phyloP scores from a whole-genome alignment of 2,113 vertebrate species.

The Hyperoodon ampullatus region DNA sequence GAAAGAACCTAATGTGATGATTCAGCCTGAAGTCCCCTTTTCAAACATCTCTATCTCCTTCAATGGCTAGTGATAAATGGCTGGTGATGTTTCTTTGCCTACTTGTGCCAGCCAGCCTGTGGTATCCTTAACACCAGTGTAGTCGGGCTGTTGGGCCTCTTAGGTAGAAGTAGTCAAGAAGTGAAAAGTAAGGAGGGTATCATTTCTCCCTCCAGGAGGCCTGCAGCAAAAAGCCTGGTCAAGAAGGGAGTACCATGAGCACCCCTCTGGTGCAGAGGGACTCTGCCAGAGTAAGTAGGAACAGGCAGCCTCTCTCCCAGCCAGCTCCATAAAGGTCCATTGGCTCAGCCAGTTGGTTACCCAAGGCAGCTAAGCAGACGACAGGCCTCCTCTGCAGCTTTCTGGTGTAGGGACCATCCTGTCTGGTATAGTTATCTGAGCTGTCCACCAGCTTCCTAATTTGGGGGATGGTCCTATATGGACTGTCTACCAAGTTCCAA shows the following conservation, averaged over 20 bases:
- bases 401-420: not conserved
- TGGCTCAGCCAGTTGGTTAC: not conserved
- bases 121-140: not conserved
- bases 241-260: not conserved
- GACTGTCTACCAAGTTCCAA: not conserved
- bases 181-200: not conserved
- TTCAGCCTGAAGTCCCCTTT: slow-evolving; percentile 14
- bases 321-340: not conserved
- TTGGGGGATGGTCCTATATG: not conserved
- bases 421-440: not conserved
- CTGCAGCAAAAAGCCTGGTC: not conserved
- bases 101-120: not conserved
- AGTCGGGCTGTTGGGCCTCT: not conserved
- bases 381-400: not conserved
- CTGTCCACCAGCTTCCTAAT: not conserved
- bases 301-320: not conserved
- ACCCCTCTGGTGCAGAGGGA: not conserved
- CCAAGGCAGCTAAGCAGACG: not conserved
- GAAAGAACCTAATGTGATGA: slow-evolving; percentile 39
- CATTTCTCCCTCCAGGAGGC: not conserved
- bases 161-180: not conserved
- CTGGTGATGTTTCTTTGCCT: not conserved
- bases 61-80: not conserved
- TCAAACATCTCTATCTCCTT: not conserved
- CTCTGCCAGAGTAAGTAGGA: not conserved